Base-by-base conservation (phyloP, 2,888 invertebrate species). In the Drosophila ustulata region DNA sequence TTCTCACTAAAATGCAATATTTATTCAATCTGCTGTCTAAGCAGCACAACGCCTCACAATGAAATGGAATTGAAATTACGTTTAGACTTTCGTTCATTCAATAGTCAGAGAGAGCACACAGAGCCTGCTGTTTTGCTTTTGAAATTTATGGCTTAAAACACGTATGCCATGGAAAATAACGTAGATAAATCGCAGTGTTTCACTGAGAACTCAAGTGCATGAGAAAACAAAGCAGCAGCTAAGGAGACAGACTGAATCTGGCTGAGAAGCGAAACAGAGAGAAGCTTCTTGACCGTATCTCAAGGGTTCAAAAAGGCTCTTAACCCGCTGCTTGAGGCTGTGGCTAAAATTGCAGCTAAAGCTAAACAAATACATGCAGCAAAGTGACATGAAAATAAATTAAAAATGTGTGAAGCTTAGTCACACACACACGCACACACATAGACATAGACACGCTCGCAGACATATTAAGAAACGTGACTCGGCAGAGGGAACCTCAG, bases 381-480 rank as follows among this genome's bases (percentile, higher is more conserved):
- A 64, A 65, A 67, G 65, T 72, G 68, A 78, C 66, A 80, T 68
- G 71, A 78, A 82, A 83, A 85, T 85, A 82, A 85, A 82, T 85
- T 82, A 85, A 85, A 82, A 82, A 78, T 82, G 71, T 80, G 80
- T 80, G 66, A 71, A 57, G 75, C 61, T 67, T 59, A 68, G 57
- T 52, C 64, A 62, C 37, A 51, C 49, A 52, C 57, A 64, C 69
- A 45, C 41, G 37, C 47, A 37, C 39, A 32, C 34, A 59, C 26
- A 52, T 53, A 41, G 30, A 46, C 39, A 59, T 39, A 56, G 49
- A 59, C 68, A 68, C 67, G 47, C 67, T 55, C 8, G 55, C 47
- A 67, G 70, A 65, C 71, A 83, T 83, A 86, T 80, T 81, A 78
- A 83, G 79, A 71, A 78, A 83, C 86, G 82, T 83, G 83, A 87